Evolutionary conservation across 1,140 invertebrate genomes (phyloP).

Genomic region (Portunus trituberculatus): DNA sequence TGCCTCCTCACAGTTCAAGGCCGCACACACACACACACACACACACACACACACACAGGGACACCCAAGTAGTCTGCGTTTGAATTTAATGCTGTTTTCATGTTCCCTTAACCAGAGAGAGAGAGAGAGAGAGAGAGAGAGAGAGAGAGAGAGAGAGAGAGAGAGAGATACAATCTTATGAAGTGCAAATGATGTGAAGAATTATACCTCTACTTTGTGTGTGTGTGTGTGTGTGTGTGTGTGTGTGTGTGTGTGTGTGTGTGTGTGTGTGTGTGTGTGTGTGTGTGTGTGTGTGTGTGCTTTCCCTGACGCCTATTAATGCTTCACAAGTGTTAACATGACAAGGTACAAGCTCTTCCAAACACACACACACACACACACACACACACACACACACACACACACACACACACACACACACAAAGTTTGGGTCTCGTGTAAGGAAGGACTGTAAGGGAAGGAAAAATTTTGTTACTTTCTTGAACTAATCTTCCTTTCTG

Average conservation of each 20-base stretch:
- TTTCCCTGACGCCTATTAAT: not conserved
- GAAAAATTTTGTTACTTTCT: too few relatives aligned
- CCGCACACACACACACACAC: not conserved
- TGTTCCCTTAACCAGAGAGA: conserved; percentile 28
- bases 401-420: too few relatives aligned
- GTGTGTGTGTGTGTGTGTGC: not conserved
- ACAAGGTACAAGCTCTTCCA: not conserved
- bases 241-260: conserved; percentile 17
- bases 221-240: conserved; percentile 20
- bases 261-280: conserved; percentile 9
- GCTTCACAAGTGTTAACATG: not conserved
- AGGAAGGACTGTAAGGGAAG: too few relatives aligned
- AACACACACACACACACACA: not conserved
- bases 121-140: conserved; percentile 46
- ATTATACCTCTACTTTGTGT: not conserved
- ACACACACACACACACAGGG: too few relatives aligned
- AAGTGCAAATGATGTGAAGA: too few relatives aligned
- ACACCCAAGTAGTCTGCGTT: too few relatives aligned
- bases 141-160: conserved; percentile 41
- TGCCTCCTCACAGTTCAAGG: conserved; percentile 5
- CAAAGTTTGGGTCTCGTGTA: too few relatives aligned
- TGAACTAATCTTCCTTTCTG: too few relatives aligned
- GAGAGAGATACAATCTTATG: not conserved
- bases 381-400: not conserved
- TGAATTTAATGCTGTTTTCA: too few relatives aligned